Evolutionary conservation across 2,888 invertebrate genomes (phyloP).

Genomic region (Fragum fragum): DNA sequence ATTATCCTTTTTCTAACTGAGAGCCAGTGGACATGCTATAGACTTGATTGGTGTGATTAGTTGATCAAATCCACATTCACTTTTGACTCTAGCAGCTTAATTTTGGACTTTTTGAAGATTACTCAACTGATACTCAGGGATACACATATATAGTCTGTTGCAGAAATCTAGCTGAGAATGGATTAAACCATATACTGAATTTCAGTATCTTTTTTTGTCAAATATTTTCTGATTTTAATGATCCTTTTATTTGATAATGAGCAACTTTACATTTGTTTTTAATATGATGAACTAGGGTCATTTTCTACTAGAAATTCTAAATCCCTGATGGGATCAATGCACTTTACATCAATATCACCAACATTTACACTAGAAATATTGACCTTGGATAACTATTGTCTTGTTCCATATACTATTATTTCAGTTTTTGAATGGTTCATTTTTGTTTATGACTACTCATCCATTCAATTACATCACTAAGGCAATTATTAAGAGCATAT

Average conservation of each 20-base stretch:
- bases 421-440: slow-evolving; percentile 42
- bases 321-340: too few relatives aligned
- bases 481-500: slow-evolving; percentile 30
- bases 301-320: too few relatives aligned
- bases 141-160: slow-evolving; percentile 27
- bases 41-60: slow-evolving; percentile 22
- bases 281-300: slow-evolving; percentile 30
- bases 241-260: slow-evolving; percentile 24
- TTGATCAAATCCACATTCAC: slow-evolving; percentile 14
- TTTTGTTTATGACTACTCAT: slow-evolving; percentile 46
- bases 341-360: too few relatives aligned
- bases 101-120: too few relatives aligned
- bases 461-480: slow-evolving; percentile 42
- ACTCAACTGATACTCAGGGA: slow-evolving; percentile 23
- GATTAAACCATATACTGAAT: too few relatives aligned
- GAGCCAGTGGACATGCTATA: slow-evolving; percentile 41
- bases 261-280: slow-evolving; percentile 38
- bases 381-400: slow-evolving; percentile 26
- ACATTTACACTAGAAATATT: too few relatives aligned
- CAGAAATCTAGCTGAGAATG: too few relatives aligned
- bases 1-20: slow-evolving; percentile 39
- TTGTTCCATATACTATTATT: too few relatives aligned
- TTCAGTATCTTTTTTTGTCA: slow-evolving; percentile 27
- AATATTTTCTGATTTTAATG: slow-evolving; percentile 26
- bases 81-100: slow-evolving; percentile 36